Evolutionary conservation across 2,113 vertebrate genomes (phyloP).

Genomic region (Pampusana beccarii): DNA sequence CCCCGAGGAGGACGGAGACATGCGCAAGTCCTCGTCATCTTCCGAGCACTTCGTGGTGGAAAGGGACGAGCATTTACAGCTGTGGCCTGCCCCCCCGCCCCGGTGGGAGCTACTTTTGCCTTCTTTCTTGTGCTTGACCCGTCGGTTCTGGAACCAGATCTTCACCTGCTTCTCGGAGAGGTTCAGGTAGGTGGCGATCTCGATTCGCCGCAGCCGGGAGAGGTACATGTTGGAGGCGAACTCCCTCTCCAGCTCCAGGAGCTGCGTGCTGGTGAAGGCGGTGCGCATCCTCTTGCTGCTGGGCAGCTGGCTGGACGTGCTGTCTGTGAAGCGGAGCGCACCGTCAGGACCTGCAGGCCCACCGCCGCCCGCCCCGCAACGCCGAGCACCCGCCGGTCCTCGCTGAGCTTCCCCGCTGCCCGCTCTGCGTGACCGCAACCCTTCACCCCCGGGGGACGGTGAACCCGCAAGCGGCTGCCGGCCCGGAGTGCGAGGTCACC

Average conservation of each 20-base stretch:
- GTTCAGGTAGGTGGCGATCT: constrained; percentile 99
- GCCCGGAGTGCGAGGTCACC: not conserved
- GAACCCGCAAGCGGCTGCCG: not conserved
- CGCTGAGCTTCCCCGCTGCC: not conserved
- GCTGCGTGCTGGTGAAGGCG: constrained; percentile 98
- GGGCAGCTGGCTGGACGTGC: constrained; percentile 87
- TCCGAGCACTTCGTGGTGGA: constrained; percentile 88
- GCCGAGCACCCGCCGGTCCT: not conserved
- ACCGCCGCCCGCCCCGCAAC: not conserved
- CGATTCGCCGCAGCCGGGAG: constrained; percentile 95
- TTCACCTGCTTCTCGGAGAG: constrained; percentile 99
- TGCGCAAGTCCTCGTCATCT: constrained; percentile 90
- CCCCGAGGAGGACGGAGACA: constrained; percentile 93
- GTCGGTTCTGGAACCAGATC: constrained; percentile 99
- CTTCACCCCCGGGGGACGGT: not conserved
- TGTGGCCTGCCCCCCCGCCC: constrained; percentile 74
- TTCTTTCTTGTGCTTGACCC: constrained; percentile 99
- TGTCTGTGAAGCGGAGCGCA: constrained; percentile 78
- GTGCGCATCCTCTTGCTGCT: constrained; percentile 99
- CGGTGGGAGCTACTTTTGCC: constrained; percentile 88
- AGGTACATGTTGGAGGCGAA: constrained; percentile 99
- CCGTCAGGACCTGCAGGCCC: not conserved
- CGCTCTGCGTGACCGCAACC: not conserved
- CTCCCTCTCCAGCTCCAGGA: constrained; percentile 96
- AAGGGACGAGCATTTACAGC: constrained; percentile 93